Base-by-base conservation (phyloP, 2,888 invertebrate genomes). In the Nephrotoma flavescens region DNA sequence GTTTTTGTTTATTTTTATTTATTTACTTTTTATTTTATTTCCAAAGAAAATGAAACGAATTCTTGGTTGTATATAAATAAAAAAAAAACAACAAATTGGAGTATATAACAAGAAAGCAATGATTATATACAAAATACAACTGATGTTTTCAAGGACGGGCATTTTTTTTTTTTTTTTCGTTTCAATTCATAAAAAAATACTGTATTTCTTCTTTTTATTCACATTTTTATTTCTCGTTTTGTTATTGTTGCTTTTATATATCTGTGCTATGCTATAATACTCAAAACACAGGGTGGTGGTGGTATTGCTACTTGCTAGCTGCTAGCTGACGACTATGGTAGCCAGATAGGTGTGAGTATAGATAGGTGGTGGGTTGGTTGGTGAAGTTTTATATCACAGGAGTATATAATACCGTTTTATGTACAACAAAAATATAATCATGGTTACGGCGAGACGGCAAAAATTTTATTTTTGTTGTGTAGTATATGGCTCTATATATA, bases 121-220 rank as follows among this genome's bases (percentile, higher is more conserved):
- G 84, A 71, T 71, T 84, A 84, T 84, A 84, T 84, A 84, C 84
- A 84, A 84, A 84, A 84, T 84, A 84, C 42, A 84, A 84, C 84
- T 84, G 84, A 84, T 84, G 84, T 85, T 85, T 85, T 85, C 85
- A 85, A 85, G 85, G 85, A 42, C 85, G 85, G 85, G 15, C 9
- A 31, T 71, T 71, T 71, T 71, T 44, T 19, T 19, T 19, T 19
- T 19, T 19, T 44, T 44, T 85, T 85, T 85, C 42, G 85, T 44
- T 85, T 85, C 44, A 85, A 84, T 84, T 84, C 84, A 84, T 84
- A 84, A 84, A 84, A 42, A 84, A 71, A 71, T 71, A 71, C 71
- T 71, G 71, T 71, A 71, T 71, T 71, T 71, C 71, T 71, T 71
- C 71, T 71, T 71, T 71, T 71, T 71, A 71, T 71, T 71, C 31